These are phyloP conservation scores for Lottia scabra DNA, from an alignment of 2,888 invertebrate genomes.

Conservation along the genomic window DNA sequence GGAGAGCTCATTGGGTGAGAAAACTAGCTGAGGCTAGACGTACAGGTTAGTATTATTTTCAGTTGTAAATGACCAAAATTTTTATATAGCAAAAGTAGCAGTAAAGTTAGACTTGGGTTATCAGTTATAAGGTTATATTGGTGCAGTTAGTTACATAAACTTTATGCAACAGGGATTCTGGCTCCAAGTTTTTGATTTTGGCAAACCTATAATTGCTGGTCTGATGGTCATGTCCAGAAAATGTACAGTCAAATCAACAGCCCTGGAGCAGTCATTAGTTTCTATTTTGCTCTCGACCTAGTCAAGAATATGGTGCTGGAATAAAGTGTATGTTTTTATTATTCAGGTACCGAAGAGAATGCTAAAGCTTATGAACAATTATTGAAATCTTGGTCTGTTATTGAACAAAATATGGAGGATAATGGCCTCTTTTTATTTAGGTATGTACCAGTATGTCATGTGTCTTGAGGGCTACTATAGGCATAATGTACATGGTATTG, in stretches of 20 bases:
- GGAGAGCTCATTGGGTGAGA: constrained; percentile 62
- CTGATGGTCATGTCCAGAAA: too few species aligned
- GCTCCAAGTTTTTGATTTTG: too few species aligned
- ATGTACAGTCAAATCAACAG: too few species aligned
- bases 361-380: constrained; percentile 56
- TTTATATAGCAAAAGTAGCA: too few species aligned
- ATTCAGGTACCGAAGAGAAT: constrained; percentile 61
- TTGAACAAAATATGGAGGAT: constrained; percentile 62
- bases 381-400: constrained; percentile 60
- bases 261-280: neutral
- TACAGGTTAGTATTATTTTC: constrained; percentile 44
- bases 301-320: too few species aligned
- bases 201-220: too few species aligned
- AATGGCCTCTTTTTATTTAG: constrained; percentile 63
- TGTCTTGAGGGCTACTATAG: too few species aligned
- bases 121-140: too few species aligned
- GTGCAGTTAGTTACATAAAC: too few species aligned
- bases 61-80: too few species aligned
- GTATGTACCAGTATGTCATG: constrained; percentile 38
- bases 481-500: neutral
- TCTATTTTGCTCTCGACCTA: neutral
- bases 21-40: constrained; percentile 59
- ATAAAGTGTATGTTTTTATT: neutral
- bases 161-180: too few species aligned
- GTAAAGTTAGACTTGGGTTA: too few species aligned